These are phyloP conservation scores for Bolinopsis microptera DNA, from an alignment of 37 sponge, comb jelly and placozoan genomes.

Conservation along the genomic window DNA sequence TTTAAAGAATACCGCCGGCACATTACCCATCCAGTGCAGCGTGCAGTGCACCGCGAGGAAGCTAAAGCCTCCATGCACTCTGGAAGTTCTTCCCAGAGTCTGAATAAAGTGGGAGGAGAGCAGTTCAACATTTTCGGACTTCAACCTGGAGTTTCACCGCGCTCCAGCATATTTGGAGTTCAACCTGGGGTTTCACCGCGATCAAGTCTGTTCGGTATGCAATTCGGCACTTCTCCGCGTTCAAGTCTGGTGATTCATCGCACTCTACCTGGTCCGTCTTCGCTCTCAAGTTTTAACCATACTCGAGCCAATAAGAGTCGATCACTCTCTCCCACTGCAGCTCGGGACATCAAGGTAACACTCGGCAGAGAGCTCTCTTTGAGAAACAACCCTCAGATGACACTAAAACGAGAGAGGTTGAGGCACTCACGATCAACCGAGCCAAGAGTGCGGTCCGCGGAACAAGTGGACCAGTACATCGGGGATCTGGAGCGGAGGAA, in stretches of 20 bases:
- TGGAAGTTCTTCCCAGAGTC: constrained; percentile 16
- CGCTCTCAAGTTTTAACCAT: background rate
- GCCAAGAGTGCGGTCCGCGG: background rate
- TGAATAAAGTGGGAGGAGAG: background rate
- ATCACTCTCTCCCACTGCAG: constrained; percentile 1
- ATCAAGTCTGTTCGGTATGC: no score
- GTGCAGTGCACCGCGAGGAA: background rate
- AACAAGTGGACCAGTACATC: background rate
- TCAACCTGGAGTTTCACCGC: background rate
- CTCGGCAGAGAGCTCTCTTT: background rate
- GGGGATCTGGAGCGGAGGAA: constrained; percentile 23
- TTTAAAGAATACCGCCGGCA: background rate
- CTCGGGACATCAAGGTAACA: background rate
- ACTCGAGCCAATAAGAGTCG: background rate
- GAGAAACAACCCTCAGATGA: no score
- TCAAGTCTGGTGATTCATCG: no score
- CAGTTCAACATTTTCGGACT: background rate
- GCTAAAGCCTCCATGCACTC: background rate
- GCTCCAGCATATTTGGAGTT: background rate
- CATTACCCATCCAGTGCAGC: constrained; percentile 12
- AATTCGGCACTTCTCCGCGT: background rate
- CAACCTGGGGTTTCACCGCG: no score
- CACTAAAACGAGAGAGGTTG: background rate
- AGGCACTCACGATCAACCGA: background rate
- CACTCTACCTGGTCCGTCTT: no score